Conservation (phyloP, 1,140 invertebrate genomes). For the Latrodectus geometricus region DNA sequence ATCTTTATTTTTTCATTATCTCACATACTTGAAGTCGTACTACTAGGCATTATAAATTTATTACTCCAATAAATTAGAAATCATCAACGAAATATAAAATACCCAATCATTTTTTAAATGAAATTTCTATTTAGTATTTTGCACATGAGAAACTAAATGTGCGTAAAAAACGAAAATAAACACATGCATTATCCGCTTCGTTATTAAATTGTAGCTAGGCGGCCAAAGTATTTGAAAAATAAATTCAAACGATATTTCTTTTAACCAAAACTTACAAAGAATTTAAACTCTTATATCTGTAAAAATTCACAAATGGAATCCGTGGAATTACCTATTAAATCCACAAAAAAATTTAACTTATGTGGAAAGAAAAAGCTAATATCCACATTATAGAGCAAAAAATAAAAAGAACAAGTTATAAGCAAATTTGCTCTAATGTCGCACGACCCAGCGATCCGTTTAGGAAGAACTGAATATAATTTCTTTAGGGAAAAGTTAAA, state of each 20-base stretch:
- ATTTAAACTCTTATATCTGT: neutral
- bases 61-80: no score
- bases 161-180: no score
- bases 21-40: no score
- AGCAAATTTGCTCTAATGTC: slow-evolving; percentile 54
- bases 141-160: no score
- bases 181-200: no score
- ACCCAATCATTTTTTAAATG: no score
- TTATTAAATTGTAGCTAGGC: no score
- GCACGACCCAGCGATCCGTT: slow-evolving; percentile 41
- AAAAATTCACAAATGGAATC: neutral
- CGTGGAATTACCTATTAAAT: slow-evolving; percentile 16
- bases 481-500: slow-evolving; percentile 49
- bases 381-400: neutral
- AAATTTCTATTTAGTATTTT: no score
- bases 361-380: neutral
- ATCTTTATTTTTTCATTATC: no score
- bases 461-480: slow-evolving; percentile 34
- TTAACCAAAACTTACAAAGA: neutral
- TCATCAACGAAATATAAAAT: no score
- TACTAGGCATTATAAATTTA: no score
- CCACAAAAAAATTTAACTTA: slow-evolving; percentile 10
- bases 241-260: neutral
- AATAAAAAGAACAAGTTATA: slow-evolving; percentile 17
- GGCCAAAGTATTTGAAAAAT: neutral